Evolutionary conservation across 1,140 invertebrate genomes (phyloP).

Genomic region (Drosophila varians): DNA sequence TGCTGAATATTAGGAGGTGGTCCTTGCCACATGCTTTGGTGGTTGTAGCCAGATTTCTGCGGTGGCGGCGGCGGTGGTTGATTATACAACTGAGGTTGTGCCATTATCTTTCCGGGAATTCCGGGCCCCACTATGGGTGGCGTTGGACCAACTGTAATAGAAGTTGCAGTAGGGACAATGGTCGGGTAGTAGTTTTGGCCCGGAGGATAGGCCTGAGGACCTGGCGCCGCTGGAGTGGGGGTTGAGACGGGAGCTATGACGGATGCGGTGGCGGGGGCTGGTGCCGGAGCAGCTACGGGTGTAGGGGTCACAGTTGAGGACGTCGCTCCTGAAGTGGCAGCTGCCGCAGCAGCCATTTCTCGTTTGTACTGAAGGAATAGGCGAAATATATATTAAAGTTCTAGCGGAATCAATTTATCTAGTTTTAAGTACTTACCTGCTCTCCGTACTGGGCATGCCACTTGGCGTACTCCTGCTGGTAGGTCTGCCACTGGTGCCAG

Average conservation of each 20-base stretch:
- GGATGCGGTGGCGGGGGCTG: slow-evolving; percentile 1
- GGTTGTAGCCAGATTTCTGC: slow-evolving; percentile 29
- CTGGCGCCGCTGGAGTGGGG: slow-evolving; percentile 1
- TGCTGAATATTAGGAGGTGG: slow-evolving; percentile 13
- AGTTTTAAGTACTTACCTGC: slow-evolving; percentile 86
- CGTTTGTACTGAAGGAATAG: slow-evolving; percentile 65
- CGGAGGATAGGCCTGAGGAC: slow-evolving; percentile 45
- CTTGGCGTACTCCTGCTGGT: slow-evolving; percentile 93
- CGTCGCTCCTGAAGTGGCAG: slow-evolving; percentile 15
- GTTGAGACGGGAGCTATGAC: slow-evolving; percentile 8
- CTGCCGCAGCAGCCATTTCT: slow-evolving; percentile 77
- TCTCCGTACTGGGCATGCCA: slow-evolving; percentile 93
- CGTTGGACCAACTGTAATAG: slow-evolving; percentile 26
- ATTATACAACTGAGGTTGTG: slow-evolving; percentile 72
- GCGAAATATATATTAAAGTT: background rate
- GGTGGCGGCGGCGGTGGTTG: slow-evolving; percentile 84
- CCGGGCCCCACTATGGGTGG: slow-evolving; percentile 19
- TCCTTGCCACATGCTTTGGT: slow-evolving; percentile 8
- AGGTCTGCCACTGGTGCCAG: slow-evolving; percentile 93
- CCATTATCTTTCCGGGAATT: slow-evolving; percentile 60
- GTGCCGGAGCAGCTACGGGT: slow-evolving; percentile 4
- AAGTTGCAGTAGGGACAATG: background rate
- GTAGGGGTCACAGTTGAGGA: background rate
- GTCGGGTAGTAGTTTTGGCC: slow-evolving; percentile 16
- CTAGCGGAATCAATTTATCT: background rate